These are phyloP conservation scores for Lithophane socia DNA, from an alignment of 2,888 invertebrate genomes.

Conservation along the genomic window DNA sequence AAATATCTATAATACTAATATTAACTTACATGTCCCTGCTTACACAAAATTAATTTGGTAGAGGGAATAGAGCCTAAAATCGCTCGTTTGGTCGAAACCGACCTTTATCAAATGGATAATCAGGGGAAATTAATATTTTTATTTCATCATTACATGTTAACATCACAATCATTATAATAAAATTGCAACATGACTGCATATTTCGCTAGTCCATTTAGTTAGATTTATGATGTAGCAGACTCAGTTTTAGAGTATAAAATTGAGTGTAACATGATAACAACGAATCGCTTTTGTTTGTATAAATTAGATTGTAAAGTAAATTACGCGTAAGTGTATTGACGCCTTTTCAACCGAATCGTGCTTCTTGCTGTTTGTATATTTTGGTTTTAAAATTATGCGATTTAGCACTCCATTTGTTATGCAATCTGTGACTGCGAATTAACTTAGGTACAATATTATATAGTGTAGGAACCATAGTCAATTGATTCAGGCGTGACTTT, in stretches of 20 bases:
- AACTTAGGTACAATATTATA: slow-evolving; percentile 2
- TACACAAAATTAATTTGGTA: background rate
- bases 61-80: background rate
- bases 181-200: background rate
- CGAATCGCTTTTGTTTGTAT: slow-evolving; percentile 1
- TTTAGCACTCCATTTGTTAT: slow-evolving; percentile 6
- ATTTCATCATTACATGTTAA: too few species aligned
- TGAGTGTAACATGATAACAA: background rate
- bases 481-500: too few species aligned
- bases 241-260: background rate
- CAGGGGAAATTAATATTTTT: too few species aligned
- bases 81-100: background rate
- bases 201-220: background rate
- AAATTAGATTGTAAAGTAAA: slow-evolving; percentile 5
- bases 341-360: background rate
- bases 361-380: slow-evolving; percentile 36
- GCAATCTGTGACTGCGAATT: slow-evolving; percentile 11
- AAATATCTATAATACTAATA: too few species aligned
- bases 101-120: background rate
- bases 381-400: background rate
- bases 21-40: background rate
- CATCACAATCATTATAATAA: slow-evolving; percentile 1
- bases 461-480: background rate
- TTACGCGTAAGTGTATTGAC: background rate
- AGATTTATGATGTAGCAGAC: background rate